Conservation (phyloP, 1,140 invertebrate species). For the Lepidotrigona ventralis region DNA sequence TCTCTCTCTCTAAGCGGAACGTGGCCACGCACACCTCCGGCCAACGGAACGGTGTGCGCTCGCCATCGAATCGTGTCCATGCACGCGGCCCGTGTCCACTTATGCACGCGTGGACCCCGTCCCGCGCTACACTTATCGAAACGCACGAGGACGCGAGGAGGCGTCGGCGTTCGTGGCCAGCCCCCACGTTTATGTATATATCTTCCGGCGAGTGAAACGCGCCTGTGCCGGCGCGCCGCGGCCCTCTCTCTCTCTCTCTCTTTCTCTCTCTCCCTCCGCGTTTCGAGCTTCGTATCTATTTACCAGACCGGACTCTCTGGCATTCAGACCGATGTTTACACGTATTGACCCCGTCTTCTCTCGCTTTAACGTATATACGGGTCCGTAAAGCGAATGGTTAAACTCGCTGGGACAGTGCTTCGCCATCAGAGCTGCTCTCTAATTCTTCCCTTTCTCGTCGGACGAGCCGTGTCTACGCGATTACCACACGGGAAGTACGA, state of each 20-base stretch:
- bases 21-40: conserved; percentile 30
- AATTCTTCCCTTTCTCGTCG: not conserved
- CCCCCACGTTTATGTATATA: not conserved
- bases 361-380: not conserved
- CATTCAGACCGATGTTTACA: conserved; percentile 59
- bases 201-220: not conserved
- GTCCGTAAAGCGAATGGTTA: not conserved
- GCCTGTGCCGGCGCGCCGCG: not conserved
- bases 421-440: not conserved
- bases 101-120: conserved; percentile 34
- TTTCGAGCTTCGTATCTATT: conserved; percentile 31
- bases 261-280: not conserved
- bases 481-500: not conserved
- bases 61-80: not conserved
- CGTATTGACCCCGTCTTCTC: conserved; percentile 32
- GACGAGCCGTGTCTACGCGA: not conserved
- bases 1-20: conserved; percentile 21
- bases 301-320: conserved; percentile 30
- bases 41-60: conserved; percentile 22
- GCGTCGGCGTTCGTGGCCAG: not conserved
- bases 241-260: too few relatives aligned
- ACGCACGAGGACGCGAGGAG: not conserved
- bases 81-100: conserved; percentile 14
- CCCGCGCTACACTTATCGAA: conserved; percentile 10
- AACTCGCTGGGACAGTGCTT: not conserved